Conservation (phyloP, 2,888 invertebrate species). For the Folsomia candida region DNA sequence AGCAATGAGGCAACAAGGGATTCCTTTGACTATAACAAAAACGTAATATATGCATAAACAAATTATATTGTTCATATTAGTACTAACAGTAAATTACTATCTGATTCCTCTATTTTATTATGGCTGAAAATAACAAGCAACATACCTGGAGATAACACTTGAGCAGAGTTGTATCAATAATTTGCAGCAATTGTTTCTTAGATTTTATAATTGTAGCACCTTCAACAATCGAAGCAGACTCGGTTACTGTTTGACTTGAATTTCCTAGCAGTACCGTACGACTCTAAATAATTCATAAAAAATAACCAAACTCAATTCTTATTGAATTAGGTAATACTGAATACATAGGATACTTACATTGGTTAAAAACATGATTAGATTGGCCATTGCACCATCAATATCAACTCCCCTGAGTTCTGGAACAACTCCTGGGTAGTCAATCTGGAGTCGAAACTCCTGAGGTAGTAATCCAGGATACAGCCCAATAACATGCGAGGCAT, state of each 20-base stretch:
- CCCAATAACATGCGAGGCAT: constrained; percentile 92
- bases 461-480: constrained; percentile 86
- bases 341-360: constrained; percentile 58
- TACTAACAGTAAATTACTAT: constrained; percentile 1
- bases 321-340: not conserved
- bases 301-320: not conserved
- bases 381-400: constrained; percentile 79
- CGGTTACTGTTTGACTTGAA: constrained; percentile 47
- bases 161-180: constrained; percentile 93
- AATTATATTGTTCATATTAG: not conserved
- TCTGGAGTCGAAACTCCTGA: constrained; percentile 57
- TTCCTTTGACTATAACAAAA: constrained; percentile 76
- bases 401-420: constrained; percentile 76
- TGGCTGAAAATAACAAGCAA: no score
- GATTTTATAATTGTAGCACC: constrained; percentile 57
- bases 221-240: constrained; percentile 53
- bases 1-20: constrained; percentile 87
- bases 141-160: constrained; percentile 91
- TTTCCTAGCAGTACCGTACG: constrained; percentile 39
- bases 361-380: constrained; percentile 85
- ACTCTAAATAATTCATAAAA: constrained; percentile 22
- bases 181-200: constrained; percentile 71
- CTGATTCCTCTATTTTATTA: no score
- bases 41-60: no score
- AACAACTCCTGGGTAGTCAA: constrained; percentile 59